Evolutionary conservation across 2,113 vertebrate species (phyloP), one percentile per base, ranked within the genome.

Genomic region (Echinops telfairi): DNA sequence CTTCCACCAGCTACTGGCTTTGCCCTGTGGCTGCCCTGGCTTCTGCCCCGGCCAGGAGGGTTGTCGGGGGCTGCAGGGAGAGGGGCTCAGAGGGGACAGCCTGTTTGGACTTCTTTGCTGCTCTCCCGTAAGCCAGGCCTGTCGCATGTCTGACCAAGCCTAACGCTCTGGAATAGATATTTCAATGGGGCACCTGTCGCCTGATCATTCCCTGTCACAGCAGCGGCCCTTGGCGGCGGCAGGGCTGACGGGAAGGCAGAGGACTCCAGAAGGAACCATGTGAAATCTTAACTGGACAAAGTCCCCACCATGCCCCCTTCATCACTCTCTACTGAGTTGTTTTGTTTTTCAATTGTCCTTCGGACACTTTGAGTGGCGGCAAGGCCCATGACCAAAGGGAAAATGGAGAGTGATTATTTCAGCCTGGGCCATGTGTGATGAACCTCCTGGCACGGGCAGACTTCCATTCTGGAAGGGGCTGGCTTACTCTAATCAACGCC

Each of bases 271-370:
- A 78, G 25, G 47, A 58, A 94, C 95, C 96, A 91, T 73, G 92
- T 96, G 90, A 94, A 97, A 80, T 89, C 93, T 90, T 93, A 89
- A 6, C 29, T 36, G 94, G 91, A 82, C 90, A 91, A 73, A 40
- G 87, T 83, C 7, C 85, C 90, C 83, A 19, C 57, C 5, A 47
- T 89, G 70, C 27, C 25, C 79, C 64, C 27, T 57, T 64, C 36
- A 1, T 53, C 66, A 19, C 22, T 58, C 60, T 47, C 25, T 27
- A 38, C 77, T 9, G 25, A 10, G 47, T 14, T 10, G 47, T 53
- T 53, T 53, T 11, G 47, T 53, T 53, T 53, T 53, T 53, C 47
- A 53, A 14, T 53, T 53, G 47, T 53, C 6, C 10, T 53, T 53
- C 47, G 47, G 47, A 53, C 47, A 53, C 47, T 53, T 53, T 53